A percentile compares a stretch with the other conserved stretches of the same genome.
Conservation (phyloP, 2,797 vertebrate species). For the Adelosebastes latens region DNA sequence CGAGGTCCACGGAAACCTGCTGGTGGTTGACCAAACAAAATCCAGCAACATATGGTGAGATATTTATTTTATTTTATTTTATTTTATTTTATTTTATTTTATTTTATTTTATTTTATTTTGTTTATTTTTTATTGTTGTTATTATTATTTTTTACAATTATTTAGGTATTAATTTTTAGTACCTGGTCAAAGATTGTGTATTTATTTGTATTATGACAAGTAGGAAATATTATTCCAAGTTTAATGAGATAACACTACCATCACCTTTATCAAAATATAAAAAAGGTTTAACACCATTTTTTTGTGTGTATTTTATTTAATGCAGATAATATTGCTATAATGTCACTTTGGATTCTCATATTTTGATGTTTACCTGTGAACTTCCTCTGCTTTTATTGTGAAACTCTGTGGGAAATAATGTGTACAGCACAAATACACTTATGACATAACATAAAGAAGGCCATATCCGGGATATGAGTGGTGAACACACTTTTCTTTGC, state of each 20-base stretch:
- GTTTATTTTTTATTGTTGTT: no score
- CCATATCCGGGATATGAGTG: not conserved
- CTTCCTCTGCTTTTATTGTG: not conserved
- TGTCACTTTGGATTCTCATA: not conserved
- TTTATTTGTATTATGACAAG: not conserved
- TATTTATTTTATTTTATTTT: no score
- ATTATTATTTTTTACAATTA: no score
- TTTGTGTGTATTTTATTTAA: not conserved
- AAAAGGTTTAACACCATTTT: not conserved
- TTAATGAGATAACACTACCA: not conserved
- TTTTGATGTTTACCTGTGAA: not conserved
- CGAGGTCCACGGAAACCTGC: constrained; percentile 95
- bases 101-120: no score
- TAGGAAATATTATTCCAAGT: not conserved
- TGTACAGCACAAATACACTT: not conserved
- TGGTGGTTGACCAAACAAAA: constrained; percentile 96
- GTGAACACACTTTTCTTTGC: not conserved
- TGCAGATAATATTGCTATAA: not conserved
- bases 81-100: no score
- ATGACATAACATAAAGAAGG: not conserved
- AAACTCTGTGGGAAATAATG: not conserved
- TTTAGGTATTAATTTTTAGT: no score
- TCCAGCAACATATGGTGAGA: constrained; percentile 96
- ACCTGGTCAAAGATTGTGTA: no score
- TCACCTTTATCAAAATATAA: not conserved